Evolutionary conservation across 2,888 invertebrate species (phyloP).

Genomic region (Eubasilissa splendida): DNA sequence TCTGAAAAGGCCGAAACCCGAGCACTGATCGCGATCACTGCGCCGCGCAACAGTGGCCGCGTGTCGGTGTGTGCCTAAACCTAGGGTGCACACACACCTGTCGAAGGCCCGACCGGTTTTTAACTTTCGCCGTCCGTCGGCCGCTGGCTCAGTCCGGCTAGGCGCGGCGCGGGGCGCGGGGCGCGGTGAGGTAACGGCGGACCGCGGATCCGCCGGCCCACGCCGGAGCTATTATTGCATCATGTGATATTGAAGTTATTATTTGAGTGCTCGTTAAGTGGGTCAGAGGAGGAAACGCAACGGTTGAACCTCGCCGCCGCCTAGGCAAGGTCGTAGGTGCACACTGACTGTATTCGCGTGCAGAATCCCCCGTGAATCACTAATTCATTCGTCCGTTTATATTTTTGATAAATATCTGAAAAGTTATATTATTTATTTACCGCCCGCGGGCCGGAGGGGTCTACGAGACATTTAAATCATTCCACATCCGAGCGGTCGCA

Average conservation of each 20-base stretch:
- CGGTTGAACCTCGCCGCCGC: slow-evolving; percentile 12
- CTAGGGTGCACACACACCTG: slow-evolving; percentile 24
- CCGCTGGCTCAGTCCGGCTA: background rate
- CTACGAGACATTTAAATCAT: too few relatives aligned
- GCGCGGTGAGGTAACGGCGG: background rate
- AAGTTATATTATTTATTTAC: too few relatives aligned
- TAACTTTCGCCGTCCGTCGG: slow-evolving; percentile 26
- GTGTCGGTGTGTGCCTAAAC: background rate
- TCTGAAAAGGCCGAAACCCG: slow-evolving; percentile 24
- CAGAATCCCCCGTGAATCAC: too few relatives aligned
- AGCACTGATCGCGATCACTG: background rate
- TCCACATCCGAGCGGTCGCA: too few relatives aligned
- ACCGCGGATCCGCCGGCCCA: background rate
- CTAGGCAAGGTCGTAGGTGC: slow-evolving; percentile 14
- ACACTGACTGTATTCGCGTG: background rate
- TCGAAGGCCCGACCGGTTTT: slow-evolving; percentile 25
- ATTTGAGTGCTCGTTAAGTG: slow-evolving; percentile 27
- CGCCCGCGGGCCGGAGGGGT: too few relatives aligned
- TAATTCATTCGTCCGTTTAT: too few relatives aligned
- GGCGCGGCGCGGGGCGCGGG: background rate
- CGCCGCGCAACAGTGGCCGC: background rate
- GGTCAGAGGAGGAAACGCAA: slow-evolving; percentile 23
- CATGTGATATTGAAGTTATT: slow-evolving; percentile 20
- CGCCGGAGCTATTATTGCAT: slow-evolving; percentile 12
- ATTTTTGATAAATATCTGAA: too few relatives aligned